phyloP scores from a whole-genome alignment of 2,797 vertebrate genomes.

The Enteromius paludinosus region DNA sequence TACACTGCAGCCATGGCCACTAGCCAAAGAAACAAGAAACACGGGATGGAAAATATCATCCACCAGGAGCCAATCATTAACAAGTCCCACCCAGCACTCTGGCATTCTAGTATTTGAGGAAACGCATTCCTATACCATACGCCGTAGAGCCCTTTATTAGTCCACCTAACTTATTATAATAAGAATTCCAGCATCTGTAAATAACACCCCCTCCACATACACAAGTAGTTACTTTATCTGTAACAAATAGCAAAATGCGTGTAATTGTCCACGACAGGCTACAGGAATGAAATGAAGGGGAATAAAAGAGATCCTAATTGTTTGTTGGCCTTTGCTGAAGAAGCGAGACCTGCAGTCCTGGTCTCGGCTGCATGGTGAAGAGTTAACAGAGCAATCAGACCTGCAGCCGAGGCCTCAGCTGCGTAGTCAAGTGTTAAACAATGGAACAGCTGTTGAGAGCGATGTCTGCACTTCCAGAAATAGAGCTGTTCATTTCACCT shows the following conservation, averaged over 20 bases:
- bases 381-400: constrained; percentile 62
- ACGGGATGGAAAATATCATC: constrained; percentile 45
- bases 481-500: constrained; percentile 71
- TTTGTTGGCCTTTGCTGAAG: constrained; percentile 52
- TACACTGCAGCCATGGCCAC: constrained; percentile 27
- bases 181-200: not conserved
- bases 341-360: constrained; percentile 51
- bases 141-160: constrained; percentile 31
- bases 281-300: constrained; percentile 39
- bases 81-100: constrained; percentile 32
- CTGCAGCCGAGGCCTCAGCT: constrained; percentile 60
- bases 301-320: constrained; percentile 57
- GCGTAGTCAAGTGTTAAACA: constrained; percentile 65
- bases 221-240: not conserved
- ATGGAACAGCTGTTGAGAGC: constrained; percentile 68
- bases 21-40: constrained; percentile 28
- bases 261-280: constrained; percentile 48
- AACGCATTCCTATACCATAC: constrained; percentile 38
- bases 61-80: constrained; percentile 47
- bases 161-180: constrained; percentile 32
- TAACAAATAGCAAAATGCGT: constrained; percentile 18
- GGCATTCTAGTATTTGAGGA: constrained; percentile 5
- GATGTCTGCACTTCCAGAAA: constrained; percentile 66
- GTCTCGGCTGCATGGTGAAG: constrained; percentile 54
- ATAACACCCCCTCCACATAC: not conserved